Conservation (phyloP, 2,113 vertebrate species). For the Otocyon megalotis region DNA sequence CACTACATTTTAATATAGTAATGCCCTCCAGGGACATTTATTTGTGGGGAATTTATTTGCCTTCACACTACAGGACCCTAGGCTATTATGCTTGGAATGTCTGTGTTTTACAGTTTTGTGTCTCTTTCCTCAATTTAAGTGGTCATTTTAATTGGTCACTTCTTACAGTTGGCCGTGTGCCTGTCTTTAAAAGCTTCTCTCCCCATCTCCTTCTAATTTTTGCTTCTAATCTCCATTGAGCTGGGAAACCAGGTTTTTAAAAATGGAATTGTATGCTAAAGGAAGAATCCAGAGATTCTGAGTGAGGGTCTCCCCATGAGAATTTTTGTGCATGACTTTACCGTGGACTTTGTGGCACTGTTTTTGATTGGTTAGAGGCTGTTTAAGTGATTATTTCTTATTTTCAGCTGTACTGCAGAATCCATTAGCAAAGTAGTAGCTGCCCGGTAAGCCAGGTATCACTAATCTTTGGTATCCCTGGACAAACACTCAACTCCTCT, state of each 20-base stretch:
- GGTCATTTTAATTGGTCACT: constrained; percentile 19
- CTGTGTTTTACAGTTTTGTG: constrained; percentile 50
- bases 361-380: not conserved
- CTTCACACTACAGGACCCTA: not conserved
- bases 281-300: constrained; percentile 4
- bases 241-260: constrained; percentile 12
- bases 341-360: not conserved
- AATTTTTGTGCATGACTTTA: constrained; percentile 15
- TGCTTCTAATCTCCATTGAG: constrained; percentile 49
- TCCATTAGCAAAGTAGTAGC: constrained; percentile 38
- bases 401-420: constrained; percentile 25
- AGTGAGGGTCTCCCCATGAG: not conserved
- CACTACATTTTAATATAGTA: constrained; percentile 50
- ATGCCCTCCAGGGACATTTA: not conserved
- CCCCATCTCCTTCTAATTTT: not conserved
- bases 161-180: constrained; percentile 31
- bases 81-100: not conserved
- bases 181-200: constrained; percentile 62
- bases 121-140: constrained; percentile 49
- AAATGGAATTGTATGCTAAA: constrained; percentile 29
- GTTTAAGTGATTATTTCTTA: not conserved
- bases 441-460: not conserved
- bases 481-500: constrained; percentile 34
- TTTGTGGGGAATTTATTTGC: constrained; percentile 15
- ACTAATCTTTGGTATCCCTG: constrained; percentile 34